Evolutionary conservation across 2,888 invertebrate genomes (phyloP).

Genomic region (Endomychus coccineus): DNA sequence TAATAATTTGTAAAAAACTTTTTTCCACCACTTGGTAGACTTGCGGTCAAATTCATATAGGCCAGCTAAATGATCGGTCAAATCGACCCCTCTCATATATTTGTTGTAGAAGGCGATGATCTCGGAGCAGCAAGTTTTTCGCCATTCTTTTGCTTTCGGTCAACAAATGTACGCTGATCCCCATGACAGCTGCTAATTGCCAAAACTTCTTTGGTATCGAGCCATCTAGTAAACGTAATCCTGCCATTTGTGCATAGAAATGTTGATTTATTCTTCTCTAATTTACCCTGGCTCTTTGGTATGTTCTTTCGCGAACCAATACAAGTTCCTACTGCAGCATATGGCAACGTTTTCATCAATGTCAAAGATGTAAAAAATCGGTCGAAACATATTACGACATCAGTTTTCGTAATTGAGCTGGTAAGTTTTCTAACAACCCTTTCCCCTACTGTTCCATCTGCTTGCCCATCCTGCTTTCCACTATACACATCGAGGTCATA

Average conservation of each 20-base stretch:
- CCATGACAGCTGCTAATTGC: constrained; percentile 29
- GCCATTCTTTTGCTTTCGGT: constrained; percentile 28
- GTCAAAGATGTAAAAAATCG: constrained; percentile 6
- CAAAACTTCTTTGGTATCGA: constrained; percentile 30
- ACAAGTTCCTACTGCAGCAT: constrained; percentile 7
- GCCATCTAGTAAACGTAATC: constrained; percentile 16
- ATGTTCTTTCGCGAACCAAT: not conserved
- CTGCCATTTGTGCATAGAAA: not conserved
- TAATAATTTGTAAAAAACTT: constrained; percentile 14
- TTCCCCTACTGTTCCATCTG: constrained; percentile 24
- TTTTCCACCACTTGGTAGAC: constrained; percentile 14
- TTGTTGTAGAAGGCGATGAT: constrained; percentile 23
- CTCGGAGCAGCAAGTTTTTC: constrained; percentile 21
- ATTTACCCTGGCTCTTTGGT: constrained; percentile 3
- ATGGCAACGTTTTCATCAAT: not conserved
- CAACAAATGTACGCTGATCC: constrained; percentile 14
- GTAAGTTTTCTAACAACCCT: constrained; percentile 21
- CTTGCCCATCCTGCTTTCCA: constrained; percentile 19
- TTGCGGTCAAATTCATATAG: constrained; percentile 17
- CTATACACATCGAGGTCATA: constrained; percentile 24
- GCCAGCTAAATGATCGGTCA: constrained; percentile 18
- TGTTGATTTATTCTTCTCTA: not conserved
- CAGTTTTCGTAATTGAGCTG: not conserved
- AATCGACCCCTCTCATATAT: constrained; percentile 28
- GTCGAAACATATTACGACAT: constrained; percentile 10